Evolutionary conservation across 2,113 vertebrate genomes (phyloP), one percentile per base, ranked within the genome.

Genomic region (Sapajus apella): DNA sequence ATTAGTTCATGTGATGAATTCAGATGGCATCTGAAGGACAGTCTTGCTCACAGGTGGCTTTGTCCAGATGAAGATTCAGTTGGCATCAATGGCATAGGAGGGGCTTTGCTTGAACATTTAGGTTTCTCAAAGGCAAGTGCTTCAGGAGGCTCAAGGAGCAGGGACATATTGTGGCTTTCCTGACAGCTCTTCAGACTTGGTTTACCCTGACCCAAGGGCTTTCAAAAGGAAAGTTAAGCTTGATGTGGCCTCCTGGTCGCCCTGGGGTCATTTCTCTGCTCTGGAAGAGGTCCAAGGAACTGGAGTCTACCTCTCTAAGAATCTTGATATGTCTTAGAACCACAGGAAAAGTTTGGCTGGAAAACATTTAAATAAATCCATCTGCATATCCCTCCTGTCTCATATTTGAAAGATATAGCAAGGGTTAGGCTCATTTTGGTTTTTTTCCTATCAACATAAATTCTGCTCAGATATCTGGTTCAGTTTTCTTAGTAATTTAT

Each of bases 401-500:
- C 68, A 56, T 97, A 96, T 94, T 97, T 88, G n/a, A 95, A 96
- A 97, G 83, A 94, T 92, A 95, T 23, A 58, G 56, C 61, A 87
- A 97, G 20, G 20, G 80, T 94, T 88, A 94, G 40, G 30, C 85
- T 97, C 77, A 70, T 97, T 97, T 97, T 97, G 80, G 90, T 94
- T 98, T 95, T 87, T 91, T 80, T 95, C 47, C 52, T 90, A 96
- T 90, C 92, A 97, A 95, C 87, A 94, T 96, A 97, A 97, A 97
- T 96, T 96, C 96, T 97, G 52, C 55, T 97, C 96, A 92, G 82
- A 96, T 98, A 97, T 97, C 91, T 98, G 76, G 96, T 96, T 98
- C 61, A 32, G 94, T 97, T 97, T 97, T 76, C 90, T 95, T 95
- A 96, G 96, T 97, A 98, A 98, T 97, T 95, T 98, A 97, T 98